A percentile compares a stretch with the other conserved stretches of the same genome.
phyloP scores from a whole-genome alignment of 2,113 vertebrate species.

The Syngnathus scovelli region DNA sequence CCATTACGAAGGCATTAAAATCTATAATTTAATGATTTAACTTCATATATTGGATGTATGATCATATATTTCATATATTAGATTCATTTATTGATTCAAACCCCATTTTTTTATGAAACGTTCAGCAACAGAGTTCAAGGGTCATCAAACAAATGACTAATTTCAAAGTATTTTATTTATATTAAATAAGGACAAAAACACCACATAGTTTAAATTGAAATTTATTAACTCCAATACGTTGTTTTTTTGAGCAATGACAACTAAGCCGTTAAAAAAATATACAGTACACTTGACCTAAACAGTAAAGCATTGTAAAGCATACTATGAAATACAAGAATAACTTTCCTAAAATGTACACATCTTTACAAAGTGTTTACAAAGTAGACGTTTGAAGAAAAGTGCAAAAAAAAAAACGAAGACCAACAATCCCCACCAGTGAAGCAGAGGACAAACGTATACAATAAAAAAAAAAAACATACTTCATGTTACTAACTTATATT shows the following conservation, averaged over 20 bases:
- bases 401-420: constrained; percentile 69
- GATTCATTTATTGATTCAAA: background rate
- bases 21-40: background rate
- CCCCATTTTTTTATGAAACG: no score
- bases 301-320: constrained; percentile 64
- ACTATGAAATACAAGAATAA: constrained; percentile 68
- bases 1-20: background rate
- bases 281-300: constrained; percentile 72
- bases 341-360: constrained; percentile 77
- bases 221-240: constrained; percentile 72
- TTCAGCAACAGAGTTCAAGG: no score
- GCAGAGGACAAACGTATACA: constrained; percentile 53
- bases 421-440: constrained; percentile 64
- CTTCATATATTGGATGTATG: background rate
- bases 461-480: constrained; percentile 56
- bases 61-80: no score
- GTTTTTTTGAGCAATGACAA: constrained; percentile 64
- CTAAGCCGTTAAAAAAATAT: constrained; percentile 71
- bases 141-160: no score
- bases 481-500: constrained; percentile 60
- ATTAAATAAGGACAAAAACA: background rate
- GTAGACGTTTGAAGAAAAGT: constrained; percentile 54
- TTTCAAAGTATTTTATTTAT: no score
- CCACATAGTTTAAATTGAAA: constrained; percentile 44
- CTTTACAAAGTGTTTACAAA: constrained; percentile 76